Evolutionary conservation across 1,140 invertebrate species (phyloP), one percentile per base, ranked within the genome.

Genomic region (Tetraneura akinire): DNA sequence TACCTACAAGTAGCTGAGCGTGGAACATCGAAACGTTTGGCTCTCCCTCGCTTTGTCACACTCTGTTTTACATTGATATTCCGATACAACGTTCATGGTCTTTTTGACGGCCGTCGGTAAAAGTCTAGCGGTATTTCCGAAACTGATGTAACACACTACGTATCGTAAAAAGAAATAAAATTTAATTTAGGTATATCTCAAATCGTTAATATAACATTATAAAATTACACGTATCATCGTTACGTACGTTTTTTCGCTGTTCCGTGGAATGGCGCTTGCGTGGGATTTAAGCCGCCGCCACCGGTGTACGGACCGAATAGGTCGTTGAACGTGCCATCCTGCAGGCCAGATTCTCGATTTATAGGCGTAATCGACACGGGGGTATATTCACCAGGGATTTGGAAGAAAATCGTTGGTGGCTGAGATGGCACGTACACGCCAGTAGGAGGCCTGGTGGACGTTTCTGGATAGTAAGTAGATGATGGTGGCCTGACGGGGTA

Each of bases 141-240:
- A 92, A 66, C 89, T 90, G 42, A 91, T 86, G 83, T 93, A 93
- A 83, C 92, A 94, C 80, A 90, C 91, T 91, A 85, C 70, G 87
- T 86, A 51, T 62, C 5, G 29, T 16, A 11, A 18, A 37, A 37
- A 37, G 32, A 37, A 37, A 37, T 8, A 37, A 37, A 37, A 37
- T 37, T 37, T 37, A 37, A 37, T 8, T 37, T 37, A 3, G 32
- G 3, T 37, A 37, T 37, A 3, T 37, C 8, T 37, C 8, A 37
- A 4, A 37, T 37, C 8, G 32, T 37, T 37, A 37, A 4, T 37
- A 37, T 37, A 37, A 4, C 8, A 8, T 37, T 37, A 37, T 37
- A n/a, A n/a, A n/a, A n/a, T n/a, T n/a, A n/a, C n/a, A n/a, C n/a
- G 18, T n/a, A n/a, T 32, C 2, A 62, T 32, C 29, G 8, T 10